Percentiles rank a stretch among this genome's conserved stretches.
Evolutionary conservation across 1,140 invertebrate species (phyloP).

Genomic region (Papilio aristodemus): DNA sequence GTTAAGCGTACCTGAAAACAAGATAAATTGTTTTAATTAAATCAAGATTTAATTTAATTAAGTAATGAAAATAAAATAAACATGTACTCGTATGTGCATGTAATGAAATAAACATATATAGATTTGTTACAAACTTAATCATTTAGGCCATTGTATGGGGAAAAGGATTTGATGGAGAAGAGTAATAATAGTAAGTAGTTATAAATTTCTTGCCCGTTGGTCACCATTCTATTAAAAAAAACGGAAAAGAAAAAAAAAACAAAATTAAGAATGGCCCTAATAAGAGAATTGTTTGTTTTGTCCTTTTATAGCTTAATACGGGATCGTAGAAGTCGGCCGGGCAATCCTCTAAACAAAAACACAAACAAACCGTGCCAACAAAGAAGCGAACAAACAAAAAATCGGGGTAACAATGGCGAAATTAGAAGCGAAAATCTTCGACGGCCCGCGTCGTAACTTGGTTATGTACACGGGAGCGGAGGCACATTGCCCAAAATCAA

Average conservation of each 20-base stretch:
- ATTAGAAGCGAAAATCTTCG: conserved; percentile 48
- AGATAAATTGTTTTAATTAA: too few relatives aligned
- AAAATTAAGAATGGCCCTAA: neutral
- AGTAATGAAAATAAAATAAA: too few relatives aligned
- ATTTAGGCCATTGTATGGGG: too few relatives aligned
- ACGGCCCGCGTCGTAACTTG: conserved; percentile 32
- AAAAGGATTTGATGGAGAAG: too few relatives aligned
- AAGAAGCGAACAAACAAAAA: conserved; percentile 42
- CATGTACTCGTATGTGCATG: too few relatives aligned
- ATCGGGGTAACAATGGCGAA: conserved; percentile 19
- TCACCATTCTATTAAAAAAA: too few relatives aligned
- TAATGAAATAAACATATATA: too few relatives aligned
- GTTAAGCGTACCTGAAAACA: too few relatives aligned
- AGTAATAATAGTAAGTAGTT: too few relatives aligned
- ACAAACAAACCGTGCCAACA: conserved; percentile 29
- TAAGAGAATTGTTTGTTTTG: conserved; percentile 16
- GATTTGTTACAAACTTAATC: too few relatives aligned
- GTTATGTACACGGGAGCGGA: conserved; percentile 42
- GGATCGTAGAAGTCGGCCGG: conserved; percentile 22
- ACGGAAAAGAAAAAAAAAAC: conserved; percentile 2
- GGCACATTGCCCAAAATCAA: conserved; percentile 60
- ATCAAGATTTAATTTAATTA: too few relatives aligned
- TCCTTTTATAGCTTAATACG: conserved; percentile 24
- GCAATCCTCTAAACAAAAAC: conserved; percentile 23
- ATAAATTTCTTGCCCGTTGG: too few relatives aligned